Evolutionary conservation across 2,797 vertebrate species (phyloP).

Genomic region (Pipistrellus kuhlii): DNA sequence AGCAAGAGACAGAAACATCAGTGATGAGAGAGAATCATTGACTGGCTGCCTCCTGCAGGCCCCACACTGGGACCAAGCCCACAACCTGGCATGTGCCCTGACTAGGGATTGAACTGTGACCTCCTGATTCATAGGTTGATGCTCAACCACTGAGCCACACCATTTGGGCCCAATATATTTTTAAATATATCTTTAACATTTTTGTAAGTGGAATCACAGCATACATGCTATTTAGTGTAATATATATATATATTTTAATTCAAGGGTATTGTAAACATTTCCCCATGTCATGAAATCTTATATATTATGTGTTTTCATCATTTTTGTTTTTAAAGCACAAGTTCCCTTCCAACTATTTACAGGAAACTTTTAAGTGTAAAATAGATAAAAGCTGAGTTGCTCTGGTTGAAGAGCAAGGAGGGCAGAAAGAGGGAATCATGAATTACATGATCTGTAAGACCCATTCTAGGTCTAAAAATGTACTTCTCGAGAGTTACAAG

Average conservation of each 20-base stretch:
- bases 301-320: neutral
- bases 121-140: too few relatives aligned
- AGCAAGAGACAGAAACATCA: too few relatives aligned
- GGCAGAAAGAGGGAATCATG: neutral
- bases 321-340: conserved; percentile 25
- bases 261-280: conserved; percentile 16
- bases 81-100: too few relatives aligned
- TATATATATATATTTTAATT: neutral
- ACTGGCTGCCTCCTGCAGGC: too few relatives aligned
- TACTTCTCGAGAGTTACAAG: neutral
- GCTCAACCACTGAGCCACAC: too few relatives aligned
- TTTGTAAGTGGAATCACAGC: conserved; percentile 3
- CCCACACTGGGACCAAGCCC: too few relatives aligned
- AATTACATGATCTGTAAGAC: neutral
- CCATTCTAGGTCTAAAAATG: neutral
- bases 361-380: conserved; percentile 31
- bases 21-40: too few relatives aligned
- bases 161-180: too few relatives aligned
- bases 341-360: neutral
- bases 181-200: neutral
- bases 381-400: neutral
- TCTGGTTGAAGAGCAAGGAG: neutral
- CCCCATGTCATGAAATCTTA: neutral
- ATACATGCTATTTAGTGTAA: neutral
- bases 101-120: too few relatives aligned